Base-by-base conservation (phyloP, 2,888 invertebrate genomes). In the Rhagonycha fulva region DNA sequence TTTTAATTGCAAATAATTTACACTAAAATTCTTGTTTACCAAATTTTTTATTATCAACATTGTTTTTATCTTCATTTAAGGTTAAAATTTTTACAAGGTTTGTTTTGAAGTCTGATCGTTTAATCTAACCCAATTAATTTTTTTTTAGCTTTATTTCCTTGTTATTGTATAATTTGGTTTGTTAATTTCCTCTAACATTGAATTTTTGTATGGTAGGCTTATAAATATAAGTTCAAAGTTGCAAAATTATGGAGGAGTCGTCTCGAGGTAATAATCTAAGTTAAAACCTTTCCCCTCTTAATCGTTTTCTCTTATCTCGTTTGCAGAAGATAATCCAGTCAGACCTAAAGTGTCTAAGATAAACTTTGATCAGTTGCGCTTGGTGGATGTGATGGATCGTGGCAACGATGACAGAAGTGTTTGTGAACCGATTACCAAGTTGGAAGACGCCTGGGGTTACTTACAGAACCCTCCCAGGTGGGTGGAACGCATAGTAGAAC, bases 381-480 rank as follows among this genome's bases (percentile, higher is more conserved):
- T 68, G 9, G 24, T 24, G 14, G 28, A 26, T 14, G n/a, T 19
- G 24, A n/a, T 19, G 28, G 28, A 68, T 68, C 12, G 2, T n/a
- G 9, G n/a, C 24, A 26, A 30, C 24, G 47, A 47, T 47, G 47
- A 47, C n/a, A 32, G 47, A 7, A 68, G 9, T 14, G 12, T 77
- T 71, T 82, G 82, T 68, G 86, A 87, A 77, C 92, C 92, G 19
- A 87, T 91, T 62, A 87, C 88, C 70, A 86, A 84, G 23, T 87
- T 89, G 62, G 82, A 85, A 19, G 91, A 90, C 70, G 85, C 91
- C 30, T 84, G 88, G 72, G 78, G 80, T n/a, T 89, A 89, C 81
- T 75, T 91, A 79, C 85, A 89, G 77, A 84, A 89, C 80, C 89
- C 90, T 23, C 89, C 89, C 3, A 82, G 85, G 71, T 92, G 91